A percentile compares a stretch with the other conserved stretches of the same genome.
These are phyloP conservation scores for Caloenas nicobarica DNA, from an alignment of 2,113 vertebrate species.

Conservation along the genomic window DNA sequence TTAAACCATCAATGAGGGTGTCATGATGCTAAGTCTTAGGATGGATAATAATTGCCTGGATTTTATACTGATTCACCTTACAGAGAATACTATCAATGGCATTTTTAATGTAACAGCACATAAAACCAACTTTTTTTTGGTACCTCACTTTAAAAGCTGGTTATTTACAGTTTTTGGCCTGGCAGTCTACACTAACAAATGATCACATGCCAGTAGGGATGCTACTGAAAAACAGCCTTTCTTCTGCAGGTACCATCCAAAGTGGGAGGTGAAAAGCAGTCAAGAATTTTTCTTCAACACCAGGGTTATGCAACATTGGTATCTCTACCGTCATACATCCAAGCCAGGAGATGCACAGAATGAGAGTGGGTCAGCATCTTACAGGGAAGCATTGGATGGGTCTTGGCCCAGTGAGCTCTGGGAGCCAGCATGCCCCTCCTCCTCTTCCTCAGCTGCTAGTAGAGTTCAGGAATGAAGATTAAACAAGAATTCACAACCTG, in stretches of 20 bases:
- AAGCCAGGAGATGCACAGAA: neutral
- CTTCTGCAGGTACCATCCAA: neutral
- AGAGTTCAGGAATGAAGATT: neutral
- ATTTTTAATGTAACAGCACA: neutral
- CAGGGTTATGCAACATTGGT: neutral
- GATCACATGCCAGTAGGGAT: neutral
- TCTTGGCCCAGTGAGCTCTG: neutral
- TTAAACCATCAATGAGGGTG: neutral
- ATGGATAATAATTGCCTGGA: neutral
- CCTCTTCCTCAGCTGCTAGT: neutral
- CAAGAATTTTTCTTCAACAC: neutral
- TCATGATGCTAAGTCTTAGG: rapidly evolving
- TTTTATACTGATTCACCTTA: neutral
- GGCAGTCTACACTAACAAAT: neutral
- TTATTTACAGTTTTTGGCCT: neutral
- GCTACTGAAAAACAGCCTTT: neutral
- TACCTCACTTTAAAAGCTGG: neutral
- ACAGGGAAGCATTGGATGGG: neutral
- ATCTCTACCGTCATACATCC: neutral
- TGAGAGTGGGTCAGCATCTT: neutral
- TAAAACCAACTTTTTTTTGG: neutral
- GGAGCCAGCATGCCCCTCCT: rapidly evolving
- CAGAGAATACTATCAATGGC: neutral
- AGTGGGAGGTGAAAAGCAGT: neutral
- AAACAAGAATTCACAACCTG: slow-evolving; percentile 11